Conservation (phyloP, 2,113 vertebrate species). For the Prionailurus bengalensis region DNA sequence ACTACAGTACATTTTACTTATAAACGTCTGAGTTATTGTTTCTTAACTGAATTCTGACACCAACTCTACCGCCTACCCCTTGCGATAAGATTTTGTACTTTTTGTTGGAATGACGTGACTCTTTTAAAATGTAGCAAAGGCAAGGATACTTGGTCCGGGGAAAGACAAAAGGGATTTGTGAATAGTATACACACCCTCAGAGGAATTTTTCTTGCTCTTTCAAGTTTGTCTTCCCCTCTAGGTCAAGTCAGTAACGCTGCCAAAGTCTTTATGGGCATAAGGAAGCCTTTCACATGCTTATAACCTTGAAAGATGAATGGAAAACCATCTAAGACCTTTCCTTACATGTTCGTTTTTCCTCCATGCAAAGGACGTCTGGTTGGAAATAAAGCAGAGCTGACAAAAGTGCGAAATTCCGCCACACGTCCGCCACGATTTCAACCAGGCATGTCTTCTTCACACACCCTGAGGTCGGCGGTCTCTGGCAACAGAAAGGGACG, state of each 20-base stretch:
- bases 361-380: constrained; percentile 61
- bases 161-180: constrained; percentile 60
- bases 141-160: background rate
- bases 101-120: constrained; percentile 60
- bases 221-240: constrained; percentile 64
- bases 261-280: constrained; percentile 42
- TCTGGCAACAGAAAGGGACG: no score
- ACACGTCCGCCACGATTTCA: background rate
- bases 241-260: constrained; percentile 59
- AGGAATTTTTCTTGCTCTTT: constrained; percentile 71
- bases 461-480: background rate
- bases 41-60: constrained; percentile 69
- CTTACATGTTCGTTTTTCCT: constrained; percentile 60
- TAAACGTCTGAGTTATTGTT: constrained; percentile 62
- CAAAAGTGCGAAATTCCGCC: constrained; percentile 23
- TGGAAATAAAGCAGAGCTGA: constrained; percentile 70
- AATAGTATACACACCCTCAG: constrained; percentile 48
- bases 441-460: background rate
- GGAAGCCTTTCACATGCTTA: constrained; percentile 56
- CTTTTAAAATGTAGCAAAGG: constrained; percentile 72
- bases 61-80: constrained; percentile 25
- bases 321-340: constrained; percentile 66
- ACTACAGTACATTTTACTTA: constrained; percentile 53
- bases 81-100: constrained; percentile 59
- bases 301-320: constrained; percentile 77